Percentiles rank a stretch among this genome's conserved stretches.
Conservation (phyloP, 2,888 invertebrate genomes). For the Entomobrya proxima region DNA sequence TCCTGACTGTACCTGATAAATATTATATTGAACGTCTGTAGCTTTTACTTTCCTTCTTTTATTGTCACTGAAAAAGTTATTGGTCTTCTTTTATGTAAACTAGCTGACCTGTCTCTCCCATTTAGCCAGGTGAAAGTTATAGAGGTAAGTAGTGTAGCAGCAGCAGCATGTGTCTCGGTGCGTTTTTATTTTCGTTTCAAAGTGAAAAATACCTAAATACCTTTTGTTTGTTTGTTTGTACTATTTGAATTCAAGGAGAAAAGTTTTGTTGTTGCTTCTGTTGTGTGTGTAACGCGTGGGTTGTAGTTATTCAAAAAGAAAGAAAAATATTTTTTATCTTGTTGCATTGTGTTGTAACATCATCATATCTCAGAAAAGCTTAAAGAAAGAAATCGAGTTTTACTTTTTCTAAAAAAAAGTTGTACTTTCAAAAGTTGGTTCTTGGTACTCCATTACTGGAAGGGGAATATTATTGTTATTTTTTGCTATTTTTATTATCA, state of each 20-base stretch:
- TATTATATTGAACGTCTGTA: background rate
- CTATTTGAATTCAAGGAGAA: background rate
- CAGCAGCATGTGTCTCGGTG: background rate
- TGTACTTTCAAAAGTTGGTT: background rate
- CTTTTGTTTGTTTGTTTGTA: conserved; percentile 43
- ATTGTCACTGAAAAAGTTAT: background rate
- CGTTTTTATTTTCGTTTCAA: background rate
- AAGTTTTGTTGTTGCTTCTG: background rate
- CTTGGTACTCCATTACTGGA: background rate
- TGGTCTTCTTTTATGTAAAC: conserved; percentile 22
- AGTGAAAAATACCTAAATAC: background rate
- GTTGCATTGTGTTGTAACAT: too few species aligned
- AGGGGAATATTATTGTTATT: background rate
- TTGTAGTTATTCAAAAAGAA: background rate
- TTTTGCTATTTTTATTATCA: background rate
- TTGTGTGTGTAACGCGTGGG: background rate
- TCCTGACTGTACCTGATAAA: background rate
- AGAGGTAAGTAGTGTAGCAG: background rate
- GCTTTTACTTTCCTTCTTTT: background rate
- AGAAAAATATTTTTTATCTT: background rate
- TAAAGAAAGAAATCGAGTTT: background rate
- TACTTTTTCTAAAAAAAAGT: background rate
- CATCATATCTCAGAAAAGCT: background rate
- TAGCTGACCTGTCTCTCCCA: conserved; percentile 22
- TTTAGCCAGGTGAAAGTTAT: conserved; percentile 9